Evolutionary conservation across 2,888 invertebrate genomes (phyloP).

Genomic region (Strigamia maritima): DNA sequence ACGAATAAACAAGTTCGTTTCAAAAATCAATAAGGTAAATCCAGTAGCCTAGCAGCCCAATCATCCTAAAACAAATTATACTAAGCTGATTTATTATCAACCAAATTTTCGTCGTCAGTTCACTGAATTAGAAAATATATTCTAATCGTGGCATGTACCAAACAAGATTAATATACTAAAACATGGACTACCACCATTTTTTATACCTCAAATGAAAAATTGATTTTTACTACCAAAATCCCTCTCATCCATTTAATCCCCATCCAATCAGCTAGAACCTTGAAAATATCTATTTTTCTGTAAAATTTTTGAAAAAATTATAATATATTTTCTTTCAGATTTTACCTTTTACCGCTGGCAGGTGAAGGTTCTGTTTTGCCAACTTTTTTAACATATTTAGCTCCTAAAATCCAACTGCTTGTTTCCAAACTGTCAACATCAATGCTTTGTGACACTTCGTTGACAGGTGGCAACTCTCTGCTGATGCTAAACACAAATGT

Average conservation of each 20-base stretch:
- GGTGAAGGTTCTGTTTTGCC: slow-evolving; percentile 50
- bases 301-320: too few species aligned
- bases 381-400: slow-evolving; percentile 76
- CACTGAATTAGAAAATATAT: slow-evolving; percentile 8
- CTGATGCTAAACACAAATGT: slow-evolving; percentile 53
- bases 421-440: slow-evolving; percentile 84
- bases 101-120: background rate
- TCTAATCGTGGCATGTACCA: background rate
- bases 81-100: slow-evolving; percentile 12
- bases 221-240: too few species aligned
- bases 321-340: too few species aligned
- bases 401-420: slow-evolving; percentile 82
- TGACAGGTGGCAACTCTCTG: slow-evolving; percentile 65
- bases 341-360: slow-evolving; percentile 47
- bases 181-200: background rate
- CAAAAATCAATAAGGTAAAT: slow-evolving; percentile 3
- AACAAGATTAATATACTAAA: background rate
- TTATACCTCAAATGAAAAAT: too few species aligned
- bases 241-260: too few species aligned
- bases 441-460: slow-evolving; percentile 59
- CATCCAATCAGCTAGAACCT: too few species aligned
- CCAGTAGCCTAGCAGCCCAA: background rate
- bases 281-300: too few species aligned
- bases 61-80: background rate
- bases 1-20: slow-evolving; percentile 1